These are phyloP conservation scores for Ictalurus punctatus DNA, from an alignment of 2,113 vertebrate genomes.

Conservation along the genomic window DNA sequence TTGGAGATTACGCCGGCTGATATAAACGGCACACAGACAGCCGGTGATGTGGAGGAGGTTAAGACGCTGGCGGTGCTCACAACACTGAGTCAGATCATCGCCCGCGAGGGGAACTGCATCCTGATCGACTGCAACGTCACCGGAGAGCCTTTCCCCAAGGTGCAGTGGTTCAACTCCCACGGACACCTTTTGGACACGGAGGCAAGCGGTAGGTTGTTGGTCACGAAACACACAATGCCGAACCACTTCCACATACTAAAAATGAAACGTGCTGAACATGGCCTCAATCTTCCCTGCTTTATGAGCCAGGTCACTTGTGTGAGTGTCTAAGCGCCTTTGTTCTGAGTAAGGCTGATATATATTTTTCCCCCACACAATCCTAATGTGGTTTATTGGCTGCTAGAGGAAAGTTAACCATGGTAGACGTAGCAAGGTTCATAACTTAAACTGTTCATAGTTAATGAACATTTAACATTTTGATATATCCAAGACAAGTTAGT, in stretches of 20 bases:
- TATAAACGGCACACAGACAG: conserved; percentile 72
- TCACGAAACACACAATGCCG: background rate
- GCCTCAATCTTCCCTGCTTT: background rate
- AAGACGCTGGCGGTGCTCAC: conserved; percentile 76
- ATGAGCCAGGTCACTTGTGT: background rate
- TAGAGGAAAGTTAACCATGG: background rate
- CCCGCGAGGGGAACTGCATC: conserved; percentile 88
- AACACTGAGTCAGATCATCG: conserved; percentile 85
- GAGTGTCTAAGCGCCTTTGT: background rate
- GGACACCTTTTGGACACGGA: conserved; percentile 78
- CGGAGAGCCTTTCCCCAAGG: conserved; percentile 81
- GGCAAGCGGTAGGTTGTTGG: conserved; percentile 54
- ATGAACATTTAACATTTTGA: background rate
- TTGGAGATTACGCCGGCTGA: conserved; percentile 65
- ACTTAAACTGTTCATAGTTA: background rate
- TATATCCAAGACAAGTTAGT: background rate
- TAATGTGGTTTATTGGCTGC: background rate
- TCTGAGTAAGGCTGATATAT: background rate
- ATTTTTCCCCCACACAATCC: background rate
- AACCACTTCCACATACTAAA: background rate
- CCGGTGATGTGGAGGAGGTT: conserved; percentile 63
- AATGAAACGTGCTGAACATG: background rate
- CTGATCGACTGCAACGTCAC: conserved; percentile 91
- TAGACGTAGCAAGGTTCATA: background rate
- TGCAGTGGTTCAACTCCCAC: conserved; percentile 93